Evolutionary conservation across 2,113 vertebrate species (phyloP), one percentile per base, ranked within the genome.

Genomic region (Takifugu bimaculatus): DNA sequence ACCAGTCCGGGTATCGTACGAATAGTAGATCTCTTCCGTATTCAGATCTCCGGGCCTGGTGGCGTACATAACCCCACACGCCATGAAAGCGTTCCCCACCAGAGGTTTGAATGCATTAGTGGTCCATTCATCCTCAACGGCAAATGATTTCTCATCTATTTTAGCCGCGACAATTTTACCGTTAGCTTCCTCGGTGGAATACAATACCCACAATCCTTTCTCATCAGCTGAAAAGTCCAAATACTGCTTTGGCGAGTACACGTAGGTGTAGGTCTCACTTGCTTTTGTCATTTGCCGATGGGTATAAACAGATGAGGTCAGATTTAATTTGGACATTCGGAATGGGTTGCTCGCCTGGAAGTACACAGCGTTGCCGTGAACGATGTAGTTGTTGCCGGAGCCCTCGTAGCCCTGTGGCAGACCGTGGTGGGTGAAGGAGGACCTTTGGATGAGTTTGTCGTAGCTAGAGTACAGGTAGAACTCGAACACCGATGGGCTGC

Each of bases 171-270:
- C 58, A 4, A 92, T 75, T 54, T 89, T 91, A 5, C 91, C 91
- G 6, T 72, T 90, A 32, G 79, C 82, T 12, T 68, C 57, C 2
- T 86, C 88, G 1, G 90, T 89, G 26, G 87, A 80, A 47, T 91
- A 93, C 13, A 91, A 78, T 13, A 93, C 89, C 90, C 90, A 93
- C 43, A 92, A 64, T 1, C 90, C 91, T 2, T 70, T 88, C 72
- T 95, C 92, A 80, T 93, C 92, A 0, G 86, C 87, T 45, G 90
- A 82, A 75, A 91, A 85, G 64, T 91, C 88, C 50, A 91, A 15
- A 65, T 87, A 75, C 77, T 90, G 87, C 35, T 63, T 27, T 0
- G 2, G 1, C 0, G 84, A 87, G 39, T 87, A 82, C 26, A 71
- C 74, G 58, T 89, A 91, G 0, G 90, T 85, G 65, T 89, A 91